phyloP scores from a whole-genome alignment of 2,888 invertebrate genomes.

The Chrysina gloriosa region DNA sequence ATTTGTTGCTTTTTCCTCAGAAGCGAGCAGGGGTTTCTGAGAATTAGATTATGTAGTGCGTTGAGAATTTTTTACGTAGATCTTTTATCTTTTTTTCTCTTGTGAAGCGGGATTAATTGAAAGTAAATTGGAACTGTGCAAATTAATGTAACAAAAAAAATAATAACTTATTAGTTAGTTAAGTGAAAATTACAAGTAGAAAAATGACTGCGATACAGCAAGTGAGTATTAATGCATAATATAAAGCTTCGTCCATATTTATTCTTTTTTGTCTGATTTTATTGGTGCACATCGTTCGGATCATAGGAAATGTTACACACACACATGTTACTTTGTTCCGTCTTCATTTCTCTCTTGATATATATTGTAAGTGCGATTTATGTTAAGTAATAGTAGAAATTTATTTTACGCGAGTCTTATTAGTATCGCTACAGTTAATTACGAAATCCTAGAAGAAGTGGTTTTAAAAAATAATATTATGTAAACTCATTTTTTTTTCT shows the following conservation, averaged over 20 bases:
- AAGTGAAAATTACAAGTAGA: conserved; percentile 9
- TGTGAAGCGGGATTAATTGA: neutral
- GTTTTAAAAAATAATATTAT: conserved; percentile 43
- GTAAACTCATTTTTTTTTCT: conserved; percentile 39
- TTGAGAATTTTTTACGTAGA: neutral
- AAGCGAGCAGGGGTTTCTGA: conserved; percentile 19
- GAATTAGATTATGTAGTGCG: neutral
- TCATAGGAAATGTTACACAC: too few relatives aligned
- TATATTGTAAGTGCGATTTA: conserved; percentile 25
- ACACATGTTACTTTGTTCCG: neutral
- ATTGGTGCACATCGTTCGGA: neutral
- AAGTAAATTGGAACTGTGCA: conserved; percentile 1
- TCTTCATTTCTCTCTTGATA: neutral
- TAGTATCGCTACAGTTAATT: conserved; percentile 47
- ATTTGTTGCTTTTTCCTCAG: conserved; percentile 39
- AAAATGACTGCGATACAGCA: conserved; percentile 24
- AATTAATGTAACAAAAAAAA: conserved; percentile 6
- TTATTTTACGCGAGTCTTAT: conserved; percentile 38
- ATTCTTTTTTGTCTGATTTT: neutral
- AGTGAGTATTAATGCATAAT: conserved; percentile 8
- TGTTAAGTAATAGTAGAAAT: conserved; percentile 42
- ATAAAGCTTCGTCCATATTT: neutral
- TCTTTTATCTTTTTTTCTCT: conserved; percentile 7
- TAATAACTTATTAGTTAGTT: conserved; percentile 5
- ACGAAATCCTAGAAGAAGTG: conserved; percentile 35